Evolutionary conservation across 2,797 vertebrate genomes (phyloP).

Genomic region (Trichosurus vulpecula): DNA sequence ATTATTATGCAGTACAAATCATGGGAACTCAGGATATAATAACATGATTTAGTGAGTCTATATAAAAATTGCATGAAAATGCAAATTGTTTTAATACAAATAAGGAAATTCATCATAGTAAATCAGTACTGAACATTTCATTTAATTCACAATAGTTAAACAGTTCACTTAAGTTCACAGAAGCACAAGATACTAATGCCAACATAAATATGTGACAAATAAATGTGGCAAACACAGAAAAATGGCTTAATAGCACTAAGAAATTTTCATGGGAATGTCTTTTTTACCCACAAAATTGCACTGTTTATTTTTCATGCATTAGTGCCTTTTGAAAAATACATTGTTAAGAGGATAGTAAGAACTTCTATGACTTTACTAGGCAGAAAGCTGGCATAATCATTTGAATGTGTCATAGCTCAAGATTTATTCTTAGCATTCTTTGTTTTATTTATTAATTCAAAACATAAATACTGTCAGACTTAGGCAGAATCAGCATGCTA

Average conservation of each 20-base stretch:
- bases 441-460: slow-evolving; percentile 78
- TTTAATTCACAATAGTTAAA: not conserved
- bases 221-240: not conserved
- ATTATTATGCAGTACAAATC: not conserved
- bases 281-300: slow-evolving; percentile 49
- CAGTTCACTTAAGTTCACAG: slow-evolving; percentile 63
- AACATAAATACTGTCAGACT: slow-evolving; percentile 72
- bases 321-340: slow-evolving; percentile 52
- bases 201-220: slow-evolving; percentile 16
- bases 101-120: not conserved
- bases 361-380: slow-evolving; percentile 65
- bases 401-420: slow-evolving; percentile 69
- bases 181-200: slow-evolving; percentile 11
- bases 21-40: not conserved
- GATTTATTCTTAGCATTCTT: slow-evolving; percentile 77
- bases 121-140: not conserved
- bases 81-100: not conserved
- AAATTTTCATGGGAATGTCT: slow-evolving; percentile 32
- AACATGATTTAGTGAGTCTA: not conserved
- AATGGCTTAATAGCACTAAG: slow-evolving; percentile 21
- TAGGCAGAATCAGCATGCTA: slow-evolving; percentile 49
- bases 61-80: not conserved
- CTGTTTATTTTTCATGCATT: slow-evolving; percentile 60
- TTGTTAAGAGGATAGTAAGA: slow-evolving; percentile 51
- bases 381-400: slow-evolving; percentile 67